Evolutionary conservation across 2,113 vertebrate species (phyloP).

Genomic region (Tyto alba): DNA sequence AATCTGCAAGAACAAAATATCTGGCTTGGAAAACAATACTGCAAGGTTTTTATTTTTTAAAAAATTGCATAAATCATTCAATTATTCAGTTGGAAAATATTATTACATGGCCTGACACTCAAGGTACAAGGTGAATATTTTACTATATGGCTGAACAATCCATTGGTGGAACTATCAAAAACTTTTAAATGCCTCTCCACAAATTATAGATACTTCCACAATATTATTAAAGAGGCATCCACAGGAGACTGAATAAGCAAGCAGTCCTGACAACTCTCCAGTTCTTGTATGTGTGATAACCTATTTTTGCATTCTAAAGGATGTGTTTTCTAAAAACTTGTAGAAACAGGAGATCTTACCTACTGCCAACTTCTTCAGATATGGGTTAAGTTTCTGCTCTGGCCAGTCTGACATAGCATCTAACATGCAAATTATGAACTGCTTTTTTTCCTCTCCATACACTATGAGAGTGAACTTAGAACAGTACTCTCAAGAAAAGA

Average conservation of each 20-base stretch:
- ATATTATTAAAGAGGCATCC: neutral
- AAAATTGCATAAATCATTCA: neutral
- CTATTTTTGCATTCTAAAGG: neutral
- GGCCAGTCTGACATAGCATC: neutral
- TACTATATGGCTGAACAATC: neutral
- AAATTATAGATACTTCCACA: neutral
- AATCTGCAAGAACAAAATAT: neutral
- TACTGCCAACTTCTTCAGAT: neutral
- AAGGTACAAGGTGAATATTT: neutral
- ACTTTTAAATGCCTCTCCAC: neutral
- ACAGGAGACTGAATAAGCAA: neutral
- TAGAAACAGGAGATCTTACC: neutral
- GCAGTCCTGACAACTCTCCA: neutral
- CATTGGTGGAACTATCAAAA: neutral
- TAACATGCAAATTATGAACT: neutral
- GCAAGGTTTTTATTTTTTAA: neutral
- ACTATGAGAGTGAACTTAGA: neutral
- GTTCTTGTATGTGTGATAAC: neutral
- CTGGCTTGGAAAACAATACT: neutral
- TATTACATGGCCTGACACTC: neutral
- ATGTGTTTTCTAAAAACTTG: neutral
- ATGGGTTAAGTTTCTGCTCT: neutral
- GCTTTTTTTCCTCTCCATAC: neutral
- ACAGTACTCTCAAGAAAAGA: neutral
- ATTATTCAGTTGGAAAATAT: neutral